phyloP scores from a whole-genome alignment of 2,888 invertebrate genomes.

The Cheilosia grossa region DNA sequence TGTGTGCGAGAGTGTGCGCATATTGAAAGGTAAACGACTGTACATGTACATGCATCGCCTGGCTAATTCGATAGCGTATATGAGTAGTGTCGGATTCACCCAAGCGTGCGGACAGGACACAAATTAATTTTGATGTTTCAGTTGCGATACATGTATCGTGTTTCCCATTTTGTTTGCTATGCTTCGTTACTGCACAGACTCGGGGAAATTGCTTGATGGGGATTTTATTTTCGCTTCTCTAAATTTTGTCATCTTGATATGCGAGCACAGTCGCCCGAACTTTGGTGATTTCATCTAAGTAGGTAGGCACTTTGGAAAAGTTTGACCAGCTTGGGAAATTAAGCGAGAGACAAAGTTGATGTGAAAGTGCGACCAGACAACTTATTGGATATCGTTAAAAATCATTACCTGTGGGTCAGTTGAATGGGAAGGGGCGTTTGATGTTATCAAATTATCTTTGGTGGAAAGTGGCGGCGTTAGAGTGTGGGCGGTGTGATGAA shows the following conservation, averaged over 20 bases:
- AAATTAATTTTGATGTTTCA: constrained; percentile 36
- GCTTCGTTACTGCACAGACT: background rate
- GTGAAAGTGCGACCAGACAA: constrained; percentile 41
- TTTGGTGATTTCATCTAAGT: constrained; percentile 68
- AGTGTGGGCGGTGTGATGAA: too few relatives aligned
- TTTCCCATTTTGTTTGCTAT: constrained; percentile 10
- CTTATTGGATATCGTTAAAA: constrained; percentile 51
- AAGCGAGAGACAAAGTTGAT: constrained; percentile 56
- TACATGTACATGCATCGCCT: too few relatives aligned
- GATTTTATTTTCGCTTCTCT: constrained; percentile 13
- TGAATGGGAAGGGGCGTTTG: background rate
- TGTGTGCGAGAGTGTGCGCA: background rate
- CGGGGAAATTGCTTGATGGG: background rate
- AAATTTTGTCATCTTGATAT: constrained; percentile 58
- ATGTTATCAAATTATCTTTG: too few relatives aligned
- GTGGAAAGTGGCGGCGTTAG: too few relatives aligned
- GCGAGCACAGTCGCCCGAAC: constrained; percentile 46
- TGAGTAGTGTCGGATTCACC: background rate
- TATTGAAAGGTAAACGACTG: background rate
- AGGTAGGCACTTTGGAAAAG: constrained; percentile 48
- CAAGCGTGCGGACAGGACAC: too few relatives aligned
- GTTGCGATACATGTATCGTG: constrained; percentile 17
- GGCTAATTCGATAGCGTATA: background rate
- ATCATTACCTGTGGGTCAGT: constrained; percentile 29
- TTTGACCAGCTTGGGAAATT: constrained; percentile 45